Percentiles rank a stretch among this genome's conserved stretches.
phyloP scores from a whole-genome alignment of 2,113 vertebrate genomes.

The Podarcis muralis region DNA sequence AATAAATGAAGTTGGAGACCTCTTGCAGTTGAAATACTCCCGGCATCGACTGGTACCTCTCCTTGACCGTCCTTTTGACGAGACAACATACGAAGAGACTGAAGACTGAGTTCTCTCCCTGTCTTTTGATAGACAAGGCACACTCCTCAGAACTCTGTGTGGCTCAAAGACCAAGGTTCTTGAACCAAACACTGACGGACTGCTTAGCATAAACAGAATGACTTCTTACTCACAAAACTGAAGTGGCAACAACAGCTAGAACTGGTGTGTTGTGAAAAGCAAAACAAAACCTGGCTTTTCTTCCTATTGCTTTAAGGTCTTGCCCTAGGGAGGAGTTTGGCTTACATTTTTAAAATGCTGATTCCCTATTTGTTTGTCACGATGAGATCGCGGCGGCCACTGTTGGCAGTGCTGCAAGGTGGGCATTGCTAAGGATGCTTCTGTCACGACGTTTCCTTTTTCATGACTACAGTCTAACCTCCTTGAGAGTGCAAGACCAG shows the following conservation, averaged over 20 bases:
- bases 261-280: slow-evolving; percentile 78
- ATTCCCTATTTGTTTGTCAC: slow-evolving; percentile 74
- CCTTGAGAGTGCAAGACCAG: slow-evolving; percentile 60
- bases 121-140: slow-evolving; percentile 53
- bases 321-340: slow-evolving; percentile 66
- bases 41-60: slow-evolving; percentile 82
- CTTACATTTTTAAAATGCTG: slow-evolving; percentile 57
- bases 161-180: slow-evolving; percentile 56
- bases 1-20: slow-evolving; percentile 91
- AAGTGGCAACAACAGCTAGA: slow-evolving; percentile 68
- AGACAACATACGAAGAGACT: slow-evolving; percentile 89
- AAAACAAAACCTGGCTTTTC: slow-evolving; percentile 62
- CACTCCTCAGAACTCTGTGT: slow-evolving; percentile 56
- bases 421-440: slow-evolving; percentile 45
- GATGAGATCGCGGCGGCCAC: slow-evolving; percentile 56
- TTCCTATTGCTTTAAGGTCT: slow-evolving; percentile 65
- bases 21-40: slow-evolving; percentile 94
- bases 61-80: slow-evolving; percentile 85
- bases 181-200: slow-evolving; percentile 67
- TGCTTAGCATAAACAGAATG: slow-evolving; percentile 62
- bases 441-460: slow-evolving; percentile 56
- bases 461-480: slow-evolving; percentile 54
- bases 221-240: slow-evolving; percentile 72
- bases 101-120: slow-evolving; percentile 81
- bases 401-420: slow-evolving; percentile 40